A percentile compares a stretch with the other conserved stretches of the same genome.
Evolutionary conservation across 2,797 vertebrate genomes (phyloP).

Genomic region (Luscinia megarhynchos): DNA sequence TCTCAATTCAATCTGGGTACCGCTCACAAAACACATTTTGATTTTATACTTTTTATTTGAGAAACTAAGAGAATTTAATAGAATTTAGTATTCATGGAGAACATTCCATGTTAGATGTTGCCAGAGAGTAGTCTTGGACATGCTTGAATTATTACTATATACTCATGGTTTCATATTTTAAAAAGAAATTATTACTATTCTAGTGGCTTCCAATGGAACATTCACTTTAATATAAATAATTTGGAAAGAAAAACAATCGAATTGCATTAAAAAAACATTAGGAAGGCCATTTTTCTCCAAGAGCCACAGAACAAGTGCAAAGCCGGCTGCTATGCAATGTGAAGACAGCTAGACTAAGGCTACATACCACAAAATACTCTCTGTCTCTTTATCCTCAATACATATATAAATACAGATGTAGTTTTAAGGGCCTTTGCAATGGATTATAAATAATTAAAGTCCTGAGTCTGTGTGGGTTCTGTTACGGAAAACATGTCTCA

Average conservation of each 20-base stretch:
- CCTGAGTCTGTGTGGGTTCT: background rate
- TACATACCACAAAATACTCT: background rate
- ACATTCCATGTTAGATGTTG: background rate
- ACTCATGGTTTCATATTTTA: background rate
- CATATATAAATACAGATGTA: background rate
- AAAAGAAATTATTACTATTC: background rate
- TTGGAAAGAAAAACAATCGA: background rate
- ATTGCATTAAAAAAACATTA: background rate
- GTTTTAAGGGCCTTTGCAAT: background rate
- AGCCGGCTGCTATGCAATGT: background rate
- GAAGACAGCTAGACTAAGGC: background rate
- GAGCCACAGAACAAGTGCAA: background rate
- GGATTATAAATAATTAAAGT: background rate
- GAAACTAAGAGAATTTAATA: background rate
- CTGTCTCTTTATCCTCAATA: background rate
- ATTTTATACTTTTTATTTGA: background rate
- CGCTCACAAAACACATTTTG: background rate
- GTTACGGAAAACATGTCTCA: background rate
- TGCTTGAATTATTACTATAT: background rate
- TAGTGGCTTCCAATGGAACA: background rate
- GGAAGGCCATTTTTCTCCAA: background rate
- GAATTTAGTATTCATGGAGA: background rate
- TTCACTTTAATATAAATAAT: background rate
- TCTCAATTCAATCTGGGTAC: background rate
- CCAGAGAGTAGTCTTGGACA: background rate